Evolutionary conservation across 2,113 vertebrate species (phyloP).

Genomic region (Grallaria varia): DNA sequence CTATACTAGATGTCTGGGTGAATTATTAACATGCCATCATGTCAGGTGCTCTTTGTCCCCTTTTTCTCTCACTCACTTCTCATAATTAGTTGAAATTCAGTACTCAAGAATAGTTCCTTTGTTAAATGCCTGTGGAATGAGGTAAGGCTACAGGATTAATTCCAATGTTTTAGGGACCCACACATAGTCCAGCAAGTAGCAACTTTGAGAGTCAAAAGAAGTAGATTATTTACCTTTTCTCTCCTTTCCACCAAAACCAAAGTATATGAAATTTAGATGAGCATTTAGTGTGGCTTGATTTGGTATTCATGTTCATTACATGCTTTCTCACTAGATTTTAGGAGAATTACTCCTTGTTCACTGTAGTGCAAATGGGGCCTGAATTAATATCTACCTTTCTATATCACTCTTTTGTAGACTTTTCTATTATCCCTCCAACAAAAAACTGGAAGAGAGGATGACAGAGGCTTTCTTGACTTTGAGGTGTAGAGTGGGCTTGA

Average conservation of each 20-base stretch:
- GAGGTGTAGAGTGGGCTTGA: background rate
- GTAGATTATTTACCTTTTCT: background rate
- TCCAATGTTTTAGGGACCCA: conserved; percentile 1
- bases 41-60: conserved; percentile 54
- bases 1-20: background rate
- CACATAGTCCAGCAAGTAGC: background rate
- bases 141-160: conserved; percentile 53
- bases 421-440: background rate
- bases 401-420: background rate
- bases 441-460: background rate
- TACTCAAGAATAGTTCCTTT: conserved; percentile 67
- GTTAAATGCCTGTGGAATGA: conserved; percentile 68
- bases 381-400: background rate
- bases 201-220: background rate
- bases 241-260: background rate
- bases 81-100: conserved; percentile 58
- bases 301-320: background rate
- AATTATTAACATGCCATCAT: conserved; percentile 56
- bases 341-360: background rate
- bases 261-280: background rate
- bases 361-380: background rate
- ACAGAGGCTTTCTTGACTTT: background rate
- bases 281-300: background rate
- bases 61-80: conserved; percentile 5
- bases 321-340: background rate